phyloP scores from a whole-genome alignment of 2,113 vertebrate species.

The Merops nubicus region DNA sequence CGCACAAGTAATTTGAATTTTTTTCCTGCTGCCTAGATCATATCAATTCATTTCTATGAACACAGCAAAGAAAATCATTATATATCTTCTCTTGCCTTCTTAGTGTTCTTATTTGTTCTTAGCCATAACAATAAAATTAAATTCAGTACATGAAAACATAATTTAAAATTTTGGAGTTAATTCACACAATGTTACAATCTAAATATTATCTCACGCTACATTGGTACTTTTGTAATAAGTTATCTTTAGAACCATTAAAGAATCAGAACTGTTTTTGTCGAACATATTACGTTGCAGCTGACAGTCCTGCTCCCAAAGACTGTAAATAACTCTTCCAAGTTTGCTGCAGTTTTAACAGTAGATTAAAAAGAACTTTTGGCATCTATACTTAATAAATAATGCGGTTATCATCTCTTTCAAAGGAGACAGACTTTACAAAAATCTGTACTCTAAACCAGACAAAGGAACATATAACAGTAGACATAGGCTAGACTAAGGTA shows the following conservation, averaged over 20 bases:
- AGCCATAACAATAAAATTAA: neutral
- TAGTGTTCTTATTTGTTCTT: neutral
- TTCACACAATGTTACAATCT: accelerated
- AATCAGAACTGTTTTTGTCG: neutral
- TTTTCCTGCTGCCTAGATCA: neutral
- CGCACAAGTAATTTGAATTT: neutral
- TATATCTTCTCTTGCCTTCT: neutral
- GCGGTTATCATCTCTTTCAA: neutral
- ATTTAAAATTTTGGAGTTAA: neutral
- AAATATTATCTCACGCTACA: neutral
- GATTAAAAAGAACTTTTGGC: neutral
- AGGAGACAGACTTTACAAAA: neutral
- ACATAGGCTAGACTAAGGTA: neutral
- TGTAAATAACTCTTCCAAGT: neutral
- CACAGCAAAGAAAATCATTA: neutral
- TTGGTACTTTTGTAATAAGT: neutral
- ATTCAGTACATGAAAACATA: neutral
- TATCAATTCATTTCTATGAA: neutral
- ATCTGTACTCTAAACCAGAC: neutral
- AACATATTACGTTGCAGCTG: neutral
- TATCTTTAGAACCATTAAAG: neutral
- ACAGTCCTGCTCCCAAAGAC: neutral
- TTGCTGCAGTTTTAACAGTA: neutral
- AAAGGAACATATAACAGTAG: neutral
- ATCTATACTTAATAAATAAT: neutral